These are phyloP conservation scores for Ploceus nigricollis DNA, from an alignment of 2,113 vertebrate species.

Conservation along the genomic window DNA sequence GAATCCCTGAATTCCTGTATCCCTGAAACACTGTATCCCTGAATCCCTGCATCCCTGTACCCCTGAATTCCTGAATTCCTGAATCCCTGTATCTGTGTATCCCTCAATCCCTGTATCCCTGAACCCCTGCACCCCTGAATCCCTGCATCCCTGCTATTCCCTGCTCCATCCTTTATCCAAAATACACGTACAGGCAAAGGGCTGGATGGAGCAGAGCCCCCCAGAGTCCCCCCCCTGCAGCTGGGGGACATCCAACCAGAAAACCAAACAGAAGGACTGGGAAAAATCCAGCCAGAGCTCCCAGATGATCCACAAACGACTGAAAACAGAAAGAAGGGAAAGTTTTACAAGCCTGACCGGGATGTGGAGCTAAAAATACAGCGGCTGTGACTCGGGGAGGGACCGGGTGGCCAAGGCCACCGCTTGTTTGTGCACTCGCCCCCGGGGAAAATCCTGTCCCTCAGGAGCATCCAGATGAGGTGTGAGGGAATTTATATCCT, in stretches of 20 bases:
- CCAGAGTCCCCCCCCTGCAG: rapidly evolving
- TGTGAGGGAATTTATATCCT: rapidly evolving
- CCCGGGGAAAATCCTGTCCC: not conserved
- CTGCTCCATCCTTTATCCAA: not conserved
- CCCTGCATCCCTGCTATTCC: not conserved
- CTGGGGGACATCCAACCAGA: not conserved
- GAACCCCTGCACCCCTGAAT: rapidly evolving
- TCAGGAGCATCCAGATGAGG: not conserved
- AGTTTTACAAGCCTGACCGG: not conserved
- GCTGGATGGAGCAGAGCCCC: not conserved
- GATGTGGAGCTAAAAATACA: not conserved
- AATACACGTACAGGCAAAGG: rapidly evolving
- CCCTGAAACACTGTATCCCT: rapidly evolving
- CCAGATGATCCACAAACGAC: rapidly evolving
- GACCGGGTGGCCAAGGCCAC: not conserved
- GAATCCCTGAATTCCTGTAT: rapidly evolving
- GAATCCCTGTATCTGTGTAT: rapidly evolving
- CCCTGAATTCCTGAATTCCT: rapidly evolving
- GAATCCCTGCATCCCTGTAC: rapidly evolving
- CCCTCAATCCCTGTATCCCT: rapidly evolving
- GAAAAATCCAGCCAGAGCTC: not conserved
- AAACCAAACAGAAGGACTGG: not conserved
- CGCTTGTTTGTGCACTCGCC: not conserved
- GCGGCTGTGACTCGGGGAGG: not conserved
- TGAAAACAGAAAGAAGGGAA: not conserved